phyloP scores from a whole-genome alignment of 1,140 invertebrate species.

The Zophobas morio region DNA sequence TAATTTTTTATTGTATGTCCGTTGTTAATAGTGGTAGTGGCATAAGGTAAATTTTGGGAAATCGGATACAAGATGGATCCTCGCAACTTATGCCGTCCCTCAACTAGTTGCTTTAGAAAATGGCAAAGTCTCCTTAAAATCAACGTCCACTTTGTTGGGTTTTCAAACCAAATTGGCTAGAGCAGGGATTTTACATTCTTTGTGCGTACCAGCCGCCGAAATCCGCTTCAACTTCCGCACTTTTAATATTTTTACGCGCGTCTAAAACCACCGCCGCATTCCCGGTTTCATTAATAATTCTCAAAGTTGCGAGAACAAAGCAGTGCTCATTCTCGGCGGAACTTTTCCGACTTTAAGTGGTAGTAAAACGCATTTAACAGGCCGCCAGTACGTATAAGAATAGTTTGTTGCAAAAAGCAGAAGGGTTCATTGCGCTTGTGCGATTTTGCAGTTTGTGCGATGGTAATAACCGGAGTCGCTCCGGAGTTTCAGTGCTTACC shows the following conservation, averaged over 20 bases:
- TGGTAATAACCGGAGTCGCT: constrained; percentile 19
- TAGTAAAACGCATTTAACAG: constrained; percentile 15
- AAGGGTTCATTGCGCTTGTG: constrained; percentile 36
- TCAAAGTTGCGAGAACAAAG: constrained; percentile 25
- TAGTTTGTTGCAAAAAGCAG: constrained; percentile 24
- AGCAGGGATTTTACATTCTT: neutral
- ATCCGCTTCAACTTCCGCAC: neutral
- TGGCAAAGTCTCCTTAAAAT: too few relatives aligned
- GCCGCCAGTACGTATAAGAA: constrained; percentile 10
- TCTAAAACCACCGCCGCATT: neutral
- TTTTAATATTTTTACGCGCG: neutral
- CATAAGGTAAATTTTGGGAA: too few relatives aligned
- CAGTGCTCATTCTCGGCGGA: neutral
- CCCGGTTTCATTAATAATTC: constrained; percentile 12
- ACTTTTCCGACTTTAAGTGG: constrained; percentile 22
- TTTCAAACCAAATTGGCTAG: too few relatives aligned
- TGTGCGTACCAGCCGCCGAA: neutral
- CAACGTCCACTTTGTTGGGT: too few relatives aligned
- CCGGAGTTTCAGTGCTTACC: constrained; percentile 20
- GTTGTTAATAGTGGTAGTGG: too few relatives aligned
- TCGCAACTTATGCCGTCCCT: too few relatives aligned
- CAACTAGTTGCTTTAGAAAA: too few relatives aligned
- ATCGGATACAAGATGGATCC: too few relatives aligned
- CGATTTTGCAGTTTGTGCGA: constrained; percentile 24
- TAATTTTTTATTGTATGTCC: too few relatives aligned